Evolutionary conservation across 2,888 invertebrate species (phyloP).

Genomic region (Metallyticus violacea): DNA sequence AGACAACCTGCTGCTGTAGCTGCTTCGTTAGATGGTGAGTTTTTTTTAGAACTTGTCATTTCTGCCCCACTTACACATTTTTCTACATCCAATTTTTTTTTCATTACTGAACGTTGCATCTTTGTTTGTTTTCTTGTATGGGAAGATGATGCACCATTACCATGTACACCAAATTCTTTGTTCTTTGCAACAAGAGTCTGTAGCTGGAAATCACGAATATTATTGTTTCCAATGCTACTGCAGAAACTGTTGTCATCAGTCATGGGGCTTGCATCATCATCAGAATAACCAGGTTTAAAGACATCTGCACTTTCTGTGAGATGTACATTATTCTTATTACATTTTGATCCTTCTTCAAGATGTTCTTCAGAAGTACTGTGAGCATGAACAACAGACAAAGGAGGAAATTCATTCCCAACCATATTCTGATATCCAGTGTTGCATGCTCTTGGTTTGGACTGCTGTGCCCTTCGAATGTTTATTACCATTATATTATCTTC

Average conservation of each 20-base stretch:
- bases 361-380: background rate
- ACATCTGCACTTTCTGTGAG: background rate
- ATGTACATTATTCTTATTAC: background rate
- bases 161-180: background rate
- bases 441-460: background rate
- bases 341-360: background rate
- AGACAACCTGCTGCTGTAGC: background rate
- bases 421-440: background rate
- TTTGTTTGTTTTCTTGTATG: background rate
- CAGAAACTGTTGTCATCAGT: slow-evolving; percentile 23
- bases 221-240: slow-evolving; percentile 19
- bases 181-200: background rate
- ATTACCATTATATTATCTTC: background rate
- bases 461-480: background rate
- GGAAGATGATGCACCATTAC: background rate
- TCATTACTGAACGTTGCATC: background rate
- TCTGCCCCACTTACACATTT: background rate
- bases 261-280: slow-evolving; percentile 12
- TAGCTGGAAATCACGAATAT: slow-evolving; percentile 17
- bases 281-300: slow-evolving; percentile 1
- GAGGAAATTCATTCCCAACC: background rate
- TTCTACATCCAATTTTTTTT: background rate
- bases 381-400: background rate
- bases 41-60: background rate
- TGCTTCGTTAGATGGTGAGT: background rate